Evolutionary conservation across 2,113 vertebrate genomes (phyloP).

Genomic region (Leptobrachium ailaonicum): DNA sequence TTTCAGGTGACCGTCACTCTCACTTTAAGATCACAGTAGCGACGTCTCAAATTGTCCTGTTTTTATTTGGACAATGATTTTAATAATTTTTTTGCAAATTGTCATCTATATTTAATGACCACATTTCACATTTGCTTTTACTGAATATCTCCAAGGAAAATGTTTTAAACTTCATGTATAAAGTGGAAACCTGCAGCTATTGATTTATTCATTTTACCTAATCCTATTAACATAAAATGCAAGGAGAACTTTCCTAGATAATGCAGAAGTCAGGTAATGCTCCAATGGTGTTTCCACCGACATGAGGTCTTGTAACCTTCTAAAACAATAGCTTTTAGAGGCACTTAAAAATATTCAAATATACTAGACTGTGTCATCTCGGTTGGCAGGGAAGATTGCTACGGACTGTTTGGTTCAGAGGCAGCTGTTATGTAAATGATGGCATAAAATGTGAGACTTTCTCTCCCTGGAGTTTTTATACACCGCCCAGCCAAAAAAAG

Average conservation of each 20-base stretch:
- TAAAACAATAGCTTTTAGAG: constrained; percentile 18
- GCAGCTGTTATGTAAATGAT: neutral
- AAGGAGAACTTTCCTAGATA: neutral
- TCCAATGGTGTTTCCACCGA: neutral
- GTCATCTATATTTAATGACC: neutral
- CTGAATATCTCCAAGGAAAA: neutral
- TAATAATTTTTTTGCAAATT: too few relatives aligned
- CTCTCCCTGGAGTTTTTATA: too few relatives aligned
- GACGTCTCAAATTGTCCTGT: too few relatives aligned
- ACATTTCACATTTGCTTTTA: neutral
- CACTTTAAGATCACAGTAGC: too few relatives aligned
- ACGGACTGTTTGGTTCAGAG: neutral
- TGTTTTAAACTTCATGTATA: neutral
- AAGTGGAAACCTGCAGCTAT: neutral
- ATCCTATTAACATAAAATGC: constrained; percentile 1
- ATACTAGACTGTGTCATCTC: neutral
- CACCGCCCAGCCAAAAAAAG: too few relatives aligned
- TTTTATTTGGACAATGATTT: too few relatives aligned
- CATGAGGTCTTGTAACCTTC: neutral
- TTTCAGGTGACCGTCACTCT: too few relatives aligned
- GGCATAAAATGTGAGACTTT: too few relatives aligned
- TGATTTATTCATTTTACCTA: constrained; percentile 4
- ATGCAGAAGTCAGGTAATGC: neutral
- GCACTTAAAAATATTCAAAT: neutral
- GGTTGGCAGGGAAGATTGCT: neutral